Evolutionary conservation across 2,797 vertebrate species (phyloP), one percentile per base, ranked within the genome.

Genomic region (Emys orbicularis): DNA sequence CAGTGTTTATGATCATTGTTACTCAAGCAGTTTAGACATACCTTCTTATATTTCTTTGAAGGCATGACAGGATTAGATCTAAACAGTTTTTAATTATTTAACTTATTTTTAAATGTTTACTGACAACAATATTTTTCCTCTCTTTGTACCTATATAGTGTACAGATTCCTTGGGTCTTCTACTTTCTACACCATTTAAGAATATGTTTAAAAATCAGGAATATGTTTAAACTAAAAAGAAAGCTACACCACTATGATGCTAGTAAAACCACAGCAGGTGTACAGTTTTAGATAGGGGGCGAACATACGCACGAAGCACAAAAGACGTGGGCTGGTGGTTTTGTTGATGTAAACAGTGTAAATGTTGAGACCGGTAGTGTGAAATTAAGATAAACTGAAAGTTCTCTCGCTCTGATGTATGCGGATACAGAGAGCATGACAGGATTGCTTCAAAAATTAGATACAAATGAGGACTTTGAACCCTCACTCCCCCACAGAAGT

Each of bases 401-500:
- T 59, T 59, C 31, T 47, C 56, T 47, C 10, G 5, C 27, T 47
- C 81, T 47, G 56, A 21, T 34, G 18, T 16, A 29, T 82, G 11
- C 47, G 8, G 44, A 18, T 34, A 47, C 56, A 34, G 29, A 47
- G 6, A 82, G 16, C 52, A 59, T 8, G 27, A 47, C 29, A 82
- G 41, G 56, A 27, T 1, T 83, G 27, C 4, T 81, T 19, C 8
- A 84, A n/a, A 77, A 77, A 68, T 47, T 25, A 80, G 44, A 25
- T 23, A 74, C 21, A 68, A n/a, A 1, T 3, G 4, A 47, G 3
- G 3, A 47, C n/a, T 93, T 95, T 61, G 77, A 54, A 50, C 13
- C 44, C 6, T 68, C 0, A 0, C 47, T 89, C 54, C 11, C 11
- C 80, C 27, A 59, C 7, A 2, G 37, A 83, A 91, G 65, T 3